Conservation (phyloP, 2,797 vertebrate species). For the Lagodon rhomboides region DNA sequence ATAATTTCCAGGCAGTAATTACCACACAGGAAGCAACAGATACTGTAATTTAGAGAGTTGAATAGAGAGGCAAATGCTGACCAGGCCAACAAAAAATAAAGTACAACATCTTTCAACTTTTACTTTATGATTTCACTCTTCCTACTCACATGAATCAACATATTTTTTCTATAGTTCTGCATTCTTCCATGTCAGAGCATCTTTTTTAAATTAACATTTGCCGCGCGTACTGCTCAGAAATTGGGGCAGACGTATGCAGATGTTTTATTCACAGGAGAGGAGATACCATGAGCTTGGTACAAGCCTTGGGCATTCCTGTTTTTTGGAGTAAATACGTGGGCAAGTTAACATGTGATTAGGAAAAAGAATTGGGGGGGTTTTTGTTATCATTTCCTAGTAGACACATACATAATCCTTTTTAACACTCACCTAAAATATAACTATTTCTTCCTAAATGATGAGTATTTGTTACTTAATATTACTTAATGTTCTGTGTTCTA, state of each 20-base stretch:
- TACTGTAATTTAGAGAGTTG: no score
- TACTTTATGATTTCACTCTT: background rate
- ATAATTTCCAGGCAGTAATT: no score
- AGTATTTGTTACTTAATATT: no score
- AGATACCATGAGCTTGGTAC: background rate
- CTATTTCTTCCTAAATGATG: background rate
- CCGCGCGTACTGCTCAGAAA: slow-evolving; percentile 10
- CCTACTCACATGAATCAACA: background rate
- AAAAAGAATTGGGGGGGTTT: background rate
- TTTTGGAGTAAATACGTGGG: background rate
- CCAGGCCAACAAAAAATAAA: no score
- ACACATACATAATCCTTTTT: background rate
- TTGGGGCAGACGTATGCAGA: slow-evolving; percentile 48
- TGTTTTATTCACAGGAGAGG: background rate
- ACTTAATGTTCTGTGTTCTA: no score
- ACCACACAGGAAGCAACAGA: background rate
- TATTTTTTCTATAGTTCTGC: background rate
- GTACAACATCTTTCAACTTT: background rate
- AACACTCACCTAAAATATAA: background rate
- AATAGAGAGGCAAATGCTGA: no score
- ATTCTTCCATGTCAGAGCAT: background rate
- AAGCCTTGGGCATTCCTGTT: background rate
- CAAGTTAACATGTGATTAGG: background rate
- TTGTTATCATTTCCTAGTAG: background rate
- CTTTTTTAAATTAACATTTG: slow-evolving; percentile 6